phyloP scores from a whole-genome alignment of 2,797 vertebrate genomes.

The Mionectes olivaceus region DNA sequence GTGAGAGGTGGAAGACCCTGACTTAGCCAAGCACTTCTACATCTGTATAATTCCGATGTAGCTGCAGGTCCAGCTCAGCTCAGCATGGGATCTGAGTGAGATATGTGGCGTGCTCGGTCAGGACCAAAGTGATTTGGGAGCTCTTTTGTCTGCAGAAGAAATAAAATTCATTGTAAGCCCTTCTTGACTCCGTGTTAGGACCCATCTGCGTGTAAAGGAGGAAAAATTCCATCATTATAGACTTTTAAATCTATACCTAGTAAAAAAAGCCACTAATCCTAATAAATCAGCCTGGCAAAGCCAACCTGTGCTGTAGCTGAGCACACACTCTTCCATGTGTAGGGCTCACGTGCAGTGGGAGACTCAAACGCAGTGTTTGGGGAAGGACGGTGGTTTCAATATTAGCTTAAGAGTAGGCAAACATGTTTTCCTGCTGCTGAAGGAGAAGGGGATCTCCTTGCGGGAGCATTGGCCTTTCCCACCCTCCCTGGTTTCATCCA shows the following conservation, averaged over 20 bases:
- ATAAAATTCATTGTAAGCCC: neutral
- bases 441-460: neutral
- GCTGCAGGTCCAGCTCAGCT: neutral
- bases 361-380: neutral
- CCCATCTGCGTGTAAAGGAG: neutral
- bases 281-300: neutral
- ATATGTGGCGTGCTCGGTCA: neutral
- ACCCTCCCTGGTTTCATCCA: neutral
- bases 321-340: neutral
- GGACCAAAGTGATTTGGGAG: neutral
- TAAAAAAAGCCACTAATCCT: neutral
- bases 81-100: neutral
- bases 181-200: neutral
- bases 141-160: neutral
- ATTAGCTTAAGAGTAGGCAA: neutral
- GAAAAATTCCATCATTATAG: neutral
- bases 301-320: neutral
- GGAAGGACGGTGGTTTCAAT: neutral
- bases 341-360: neutral
- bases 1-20: neutral
- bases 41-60: neutral
- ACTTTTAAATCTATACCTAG: neutral
- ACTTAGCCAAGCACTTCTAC: neutral
- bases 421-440: slow-evolving; percentile 1
- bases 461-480: neutral